Percentiles rank a stretch among this genome's conserved stretches.
phyloP scores from a whole-genome alignment of 2,888 invertebrate genomes.

The Drosophila niveifrons region DNA sequence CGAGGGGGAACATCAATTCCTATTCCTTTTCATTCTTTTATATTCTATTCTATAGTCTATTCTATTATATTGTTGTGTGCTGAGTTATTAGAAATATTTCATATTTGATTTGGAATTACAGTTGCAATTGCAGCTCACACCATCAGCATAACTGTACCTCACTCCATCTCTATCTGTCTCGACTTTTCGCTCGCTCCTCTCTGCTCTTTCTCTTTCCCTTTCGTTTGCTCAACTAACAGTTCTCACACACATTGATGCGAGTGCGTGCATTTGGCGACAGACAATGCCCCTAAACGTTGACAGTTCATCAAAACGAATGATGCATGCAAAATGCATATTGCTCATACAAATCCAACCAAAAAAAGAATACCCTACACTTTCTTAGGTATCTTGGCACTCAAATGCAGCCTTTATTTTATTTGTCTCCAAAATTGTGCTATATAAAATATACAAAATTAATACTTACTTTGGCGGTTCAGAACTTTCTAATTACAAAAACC shows the following conservation, averaged over 20 bases:
- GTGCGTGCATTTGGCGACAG: constrained; percentile 27
- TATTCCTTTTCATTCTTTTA: no score
- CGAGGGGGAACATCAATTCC: neutral
- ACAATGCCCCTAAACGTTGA: constrained; percentile 77
- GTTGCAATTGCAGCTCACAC: constrained; percentile 55
- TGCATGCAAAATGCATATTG: constrained; percentile 78
- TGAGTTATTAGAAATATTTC: constrained; percentile 73
- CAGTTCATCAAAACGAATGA: constrained; percentile 84
- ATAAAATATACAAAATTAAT: no score
- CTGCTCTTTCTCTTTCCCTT: neutral
- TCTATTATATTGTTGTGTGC: constrained; percentile 7
- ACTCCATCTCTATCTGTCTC: constrained; percentile 3
- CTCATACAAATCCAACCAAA: constrained; percentile 30
- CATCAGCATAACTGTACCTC: constrained; percentile 43
- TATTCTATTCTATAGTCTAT: constrained; percentile 8
- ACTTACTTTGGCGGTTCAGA: no score
- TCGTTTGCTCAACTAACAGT: constrained; percentile 38
- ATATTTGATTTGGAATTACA: constrained; percentile 52
- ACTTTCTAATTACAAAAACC: no score
- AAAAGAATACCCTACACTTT: constrained; percentile 37
- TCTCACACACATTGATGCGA: constrained; percentile 43
- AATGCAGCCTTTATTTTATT: neutral
- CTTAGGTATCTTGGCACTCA: neutral
- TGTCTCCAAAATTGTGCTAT: no score
- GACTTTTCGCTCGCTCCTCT: neutral